Percentiles rank a stretch among this genome's conserved stretches.
Evolutionary conservation across 35 echinoderm and acorn worm species (phyloP).

Genomic region (Stichopus chloronotus): DNA sequence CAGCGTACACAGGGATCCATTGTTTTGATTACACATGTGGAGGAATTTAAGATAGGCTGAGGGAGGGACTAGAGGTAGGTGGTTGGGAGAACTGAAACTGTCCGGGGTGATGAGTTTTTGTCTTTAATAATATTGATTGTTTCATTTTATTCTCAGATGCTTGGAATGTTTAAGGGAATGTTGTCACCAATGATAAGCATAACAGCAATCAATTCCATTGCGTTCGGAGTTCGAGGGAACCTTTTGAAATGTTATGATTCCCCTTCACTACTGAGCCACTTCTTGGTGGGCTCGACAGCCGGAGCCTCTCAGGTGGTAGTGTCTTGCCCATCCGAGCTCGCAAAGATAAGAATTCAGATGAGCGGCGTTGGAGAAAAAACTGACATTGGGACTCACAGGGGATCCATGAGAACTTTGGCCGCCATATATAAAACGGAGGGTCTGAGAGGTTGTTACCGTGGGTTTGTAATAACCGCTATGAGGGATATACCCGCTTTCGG

Average conservation of each 20-base stretch:
- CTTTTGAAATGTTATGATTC: slow-evolving; percentile 71
- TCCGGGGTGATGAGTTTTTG: too few relatives aligned
- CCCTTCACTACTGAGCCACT: slow-evolving; percentile 62
- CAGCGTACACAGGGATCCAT: too few relatives aligned
- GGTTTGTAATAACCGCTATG: slow-evolving; percentile 61
- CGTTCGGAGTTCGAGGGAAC: slow-evolving; percentile 91
- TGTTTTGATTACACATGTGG: too few relatives aligned
- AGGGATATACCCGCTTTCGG: slow-evolving; percentile 83
- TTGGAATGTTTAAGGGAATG: slow-evolving; percentile 96
- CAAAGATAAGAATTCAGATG: slow-evolving; percentile 87
- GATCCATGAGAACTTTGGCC: slow-evolving; percentile 64
- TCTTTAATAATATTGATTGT: neutral
- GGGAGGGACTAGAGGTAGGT: too few relatives aligned
- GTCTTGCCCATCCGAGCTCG: slow-evolving; percentile 83
- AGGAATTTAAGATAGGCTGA: too few relatives aligned
- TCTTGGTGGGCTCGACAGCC: slow-evolving; percentile 60
- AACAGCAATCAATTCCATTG: slow-evolving; percentile 79
- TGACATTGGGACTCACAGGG: slow-evolving; percentile 55
- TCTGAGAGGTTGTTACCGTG: slow-evolving; percentile 76
- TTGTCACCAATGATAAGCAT: slow-evolving; percentile 82
- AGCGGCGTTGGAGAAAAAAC: slow-evolving; percentile 69
- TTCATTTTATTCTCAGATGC: slow-evolving; percentile 67
- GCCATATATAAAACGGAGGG: slow-evolving; percentile 83
- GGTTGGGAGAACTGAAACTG: too few relatives aligned
- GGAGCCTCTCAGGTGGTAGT: slow-evolving; percentile 75